Conservation (phyloP, 2,113 vertebrate species). For the Ceyx cyanopectus region DNA sequence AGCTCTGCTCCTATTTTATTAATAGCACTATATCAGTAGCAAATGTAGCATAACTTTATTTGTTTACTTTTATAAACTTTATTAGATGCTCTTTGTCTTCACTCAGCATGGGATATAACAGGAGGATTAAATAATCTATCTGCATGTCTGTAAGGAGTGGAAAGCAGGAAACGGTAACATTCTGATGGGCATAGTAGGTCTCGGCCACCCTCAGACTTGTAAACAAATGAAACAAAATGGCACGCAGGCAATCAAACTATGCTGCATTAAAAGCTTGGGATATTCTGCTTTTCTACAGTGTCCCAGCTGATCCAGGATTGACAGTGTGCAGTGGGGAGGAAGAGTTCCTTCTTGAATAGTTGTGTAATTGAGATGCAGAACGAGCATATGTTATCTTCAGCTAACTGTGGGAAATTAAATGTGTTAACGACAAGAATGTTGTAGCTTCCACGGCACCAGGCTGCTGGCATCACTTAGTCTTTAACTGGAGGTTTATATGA, state of each 20-base stretch:
- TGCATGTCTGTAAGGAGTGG: background rate
- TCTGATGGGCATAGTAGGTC: background rate
- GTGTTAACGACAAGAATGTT: constrained; percentile 50
- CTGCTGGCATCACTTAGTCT: constrained; percentile 41
- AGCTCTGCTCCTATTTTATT: background rate
- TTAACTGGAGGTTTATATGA: constrained; percentile 53
- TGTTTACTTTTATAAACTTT: background rate
- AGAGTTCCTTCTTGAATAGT: constrained; percentile 30
- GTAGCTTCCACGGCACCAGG: constrained; percentile 52
- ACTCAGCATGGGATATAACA: background rate
- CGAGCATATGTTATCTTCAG: constrained; percentile 50
- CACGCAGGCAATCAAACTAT: background rate
- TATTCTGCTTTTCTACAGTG: constrained; percentile 20
- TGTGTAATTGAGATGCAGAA: constrained; percentile 39
- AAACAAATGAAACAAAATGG: constrained; percentile 3
- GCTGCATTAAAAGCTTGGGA: background rate
- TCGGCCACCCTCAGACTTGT: background rate
- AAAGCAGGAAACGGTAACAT: background rate
- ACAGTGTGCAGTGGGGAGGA: constrained; percentile 43
- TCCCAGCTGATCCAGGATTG: constrained; percentile 42
- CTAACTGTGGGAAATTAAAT: constrained; percentile 46
- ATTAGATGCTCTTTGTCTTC: background rate
- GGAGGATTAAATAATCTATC: background rate
- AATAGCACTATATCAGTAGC: background rate
- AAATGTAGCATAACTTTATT: background rate